phyloP scores from a whole-genome alignment of 2,888 invertebrate genomes.

The Drosophila acutilabella region DNA sequence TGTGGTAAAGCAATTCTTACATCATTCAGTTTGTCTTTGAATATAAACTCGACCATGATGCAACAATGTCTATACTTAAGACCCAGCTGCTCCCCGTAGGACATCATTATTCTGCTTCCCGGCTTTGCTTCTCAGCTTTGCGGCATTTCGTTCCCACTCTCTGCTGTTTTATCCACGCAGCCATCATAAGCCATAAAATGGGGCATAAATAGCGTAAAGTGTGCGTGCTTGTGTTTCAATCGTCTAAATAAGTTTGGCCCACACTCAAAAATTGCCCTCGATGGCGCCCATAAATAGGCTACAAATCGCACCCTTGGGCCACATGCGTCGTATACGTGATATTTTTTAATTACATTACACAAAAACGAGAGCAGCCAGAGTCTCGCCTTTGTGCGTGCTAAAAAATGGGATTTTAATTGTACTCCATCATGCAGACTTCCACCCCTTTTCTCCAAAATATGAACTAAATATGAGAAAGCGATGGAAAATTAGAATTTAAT shows the following conservation, averaged over 20 bases:
- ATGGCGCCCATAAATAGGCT: slow-evolving; percentile 67
- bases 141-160: neutral
- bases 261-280: slow-evolving; percentile 48
- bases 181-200: slow-evolving; percentile 46
- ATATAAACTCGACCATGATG: slow-evolving; percentile 15
- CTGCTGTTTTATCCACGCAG: neutral
- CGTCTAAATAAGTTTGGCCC: slow-evolving; percentile 43
- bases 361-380: slow-evolving; percentile 25
- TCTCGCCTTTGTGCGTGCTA: slow-evolving; percentile 45
- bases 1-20: too few relatives aligned
- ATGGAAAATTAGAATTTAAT: slow-evolving; percentile 65
- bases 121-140: slow-evolving; percentile 6
- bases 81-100: slow-evolving; percentile 35
- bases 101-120: slow-evolving; percentile 38
- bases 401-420: slow-evolving; percentile 71
- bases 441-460: slow-evolving; percentile 22
- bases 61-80: slow-evolving; percentile 21
- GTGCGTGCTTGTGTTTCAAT: slow-evolving; percentile 54
- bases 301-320: slow-evolving; percentile 69
- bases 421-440: slow-evolving; percentile 9
- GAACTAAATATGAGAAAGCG: slow-evolving; percentile 19
- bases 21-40: neutral
- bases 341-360: slow-evolving; percentile 73
- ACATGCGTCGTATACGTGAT: slow-evolving; percentile 74
- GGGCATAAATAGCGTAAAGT: slow-evolving; percentile 39